phyloP scores from a whole-genome alignment of 2,888 invertebrate species.

The Chaetogeoica ovagalla region DNA sequence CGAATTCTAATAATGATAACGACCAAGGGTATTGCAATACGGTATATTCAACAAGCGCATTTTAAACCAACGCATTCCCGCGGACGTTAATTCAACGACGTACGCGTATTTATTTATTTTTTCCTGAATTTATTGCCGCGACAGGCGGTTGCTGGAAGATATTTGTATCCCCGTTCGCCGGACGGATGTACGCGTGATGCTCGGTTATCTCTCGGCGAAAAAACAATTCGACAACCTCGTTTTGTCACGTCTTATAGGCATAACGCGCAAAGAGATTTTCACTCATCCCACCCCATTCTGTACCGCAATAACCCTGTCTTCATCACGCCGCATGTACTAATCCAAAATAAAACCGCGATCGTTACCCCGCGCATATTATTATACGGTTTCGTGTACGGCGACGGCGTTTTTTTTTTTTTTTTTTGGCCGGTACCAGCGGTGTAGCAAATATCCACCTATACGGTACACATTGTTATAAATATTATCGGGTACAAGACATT shows the following conservation, averaged over 20 bases:
- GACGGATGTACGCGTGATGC: neutral
- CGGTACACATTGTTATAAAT: too few relatives aligned
- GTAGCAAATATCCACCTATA: too few relatives aligned
- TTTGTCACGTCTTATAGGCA: constrained; percentile 1
- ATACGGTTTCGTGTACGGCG: too few relatives aligned
- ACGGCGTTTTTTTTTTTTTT: too few relatives aligned
- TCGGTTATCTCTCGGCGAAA: too few relatives aligned
- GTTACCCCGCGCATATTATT: neutral
- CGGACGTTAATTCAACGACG: constrained; percentile 3
- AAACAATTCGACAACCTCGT: constrained; percentile 22
- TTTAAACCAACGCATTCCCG: neutral
- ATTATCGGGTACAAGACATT: too few relatives aligned
- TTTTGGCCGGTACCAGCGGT: too few relatives aligned
- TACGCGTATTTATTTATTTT: neutral
- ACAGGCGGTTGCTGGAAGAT: constrained; percentile 9
- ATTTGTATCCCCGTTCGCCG: constrained; percentile 27
- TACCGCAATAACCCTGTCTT: too few relatives aligned
- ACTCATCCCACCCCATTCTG: too few relatives aligned
- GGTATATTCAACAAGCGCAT: too few relatives aligned
- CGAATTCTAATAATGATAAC: neutral
- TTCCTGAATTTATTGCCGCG: constrained; percentile 41
- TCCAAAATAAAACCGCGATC: neutral
- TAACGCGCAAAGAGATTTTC: neutral
- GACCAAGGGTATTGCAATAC: neutral
- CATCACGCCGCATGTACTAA: neutral